Evolutionary conservation across 2,797 vertebrate species (phyloP), one percentile per base, ranked within the genome.

Genomic region (Todus mexicanus): DNA sequence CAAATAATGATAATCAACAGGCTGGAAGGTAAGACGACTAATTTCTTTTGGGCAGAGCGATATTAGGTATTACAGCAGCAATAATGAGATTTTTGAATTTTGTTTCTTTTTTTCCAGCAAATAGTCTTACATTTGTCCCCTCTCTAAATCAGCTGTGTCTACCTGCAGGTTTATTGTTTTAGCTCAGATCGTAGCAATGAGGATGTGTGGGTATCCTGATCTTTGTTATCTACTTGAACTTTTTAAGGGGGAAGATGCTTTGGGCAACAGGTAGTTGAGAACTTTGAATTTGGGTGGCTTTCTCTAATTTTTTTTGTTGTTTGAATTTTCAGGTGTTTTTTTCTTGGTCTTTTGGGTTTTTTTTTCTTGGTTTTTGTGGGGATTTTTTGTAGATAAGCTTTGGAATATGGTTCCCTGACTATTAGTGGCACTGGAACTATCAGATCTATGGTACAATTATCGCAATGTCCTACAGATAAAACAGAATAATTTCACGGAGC

Each of bases 401-500:
- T 50, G 33, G 37, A 88, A 47, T 88, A 35, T 11, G 19, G 12
- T 82, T 90, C 19, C 54, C 5, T 71, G 74, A 33, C 57, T 50
- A 4, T 65, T 84, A 68, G 16, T 33, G 61, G 27, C 12, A 50
- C 64, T 42, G 23, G 59, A 78, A 35, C 22, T 38, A 33, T 71
- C 72, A 60, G 13, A 66, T 90, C 63, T 83, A 80, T 80, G 61
- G 22, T 53, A 37, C 45, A 70, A 71, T 63, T 91, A 86, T 66
- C 66, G 83, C 33, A 53, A 15, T 56, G 16, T 57, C 70, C 45
- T 43, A 40, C 40, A 83, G 91, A 75, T 50, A 89, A 84, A 85
- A 86, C 18, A 81, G 78, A 92, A 81, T 92, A 73, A 93, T 89
- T 95, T 92, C 71, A 63, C 26, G 79, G 59, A 79, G 29, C n/a